Evolutionary conservation across 2,888 invertebrate species (phyloP), one percentile per base, ranked within the genome.

Genomic region (Drosophila koepferae): DNA sequence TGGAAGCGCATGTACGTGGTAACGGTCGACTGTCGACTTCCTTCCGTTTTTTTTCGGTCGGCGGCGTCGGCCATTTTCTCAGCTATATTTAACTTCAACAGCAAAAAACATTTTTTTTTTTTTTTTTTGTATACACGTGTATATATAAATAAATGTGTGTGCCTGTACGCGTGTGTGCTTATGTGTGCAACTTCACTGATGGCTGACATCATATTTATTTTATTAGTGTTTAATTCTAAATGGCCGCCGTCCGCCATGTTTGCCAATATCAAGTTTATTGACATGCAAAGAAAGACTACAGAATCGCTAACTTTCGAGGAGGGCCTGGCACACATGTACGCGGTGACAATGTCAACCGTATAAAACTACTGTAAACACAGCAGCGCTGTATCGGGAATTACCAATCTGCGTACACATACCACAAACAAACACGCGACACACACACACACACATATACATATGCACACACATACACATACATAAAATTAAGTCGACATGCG

Each of bases 321-420:
- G 60, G 31, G 49, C 28, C 46, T 51, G 44, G n/a, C 53, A 54
- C n/a, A 63, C 70, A 63, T 53, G 51, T 20, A 46, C 60, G 72
- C 80, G 79, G 85, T 87, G 80, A 81, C 85, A 85, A 87, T 85
- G 85, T 85, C 87, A 85, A 87, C 73, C 72, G 72, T 71, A 54
- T 74, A 66, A 73, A 66, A 73, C 73, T 72, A 73, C 73, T 72
- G 78, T 77, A 81, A 72, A 71, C 69, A 77, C 56, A 55, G 59
- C 65, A 58, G 41, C 51, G 58, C 63, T 65, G 61, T 64, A 31
- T 54, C 63, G 66, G 56, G 56, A 73, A 60, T 66, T 58, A 65
- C 68, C 63, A 69, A 73, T 61, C 43, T 51, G 49, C 46, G 65
- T 40, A 51, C 61, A 41, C 49, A 72, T 38, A 59, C 49, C 62